Conservation (phyloP, 1,140 invertebrate species). For the Drusus annulatus region DNA sequence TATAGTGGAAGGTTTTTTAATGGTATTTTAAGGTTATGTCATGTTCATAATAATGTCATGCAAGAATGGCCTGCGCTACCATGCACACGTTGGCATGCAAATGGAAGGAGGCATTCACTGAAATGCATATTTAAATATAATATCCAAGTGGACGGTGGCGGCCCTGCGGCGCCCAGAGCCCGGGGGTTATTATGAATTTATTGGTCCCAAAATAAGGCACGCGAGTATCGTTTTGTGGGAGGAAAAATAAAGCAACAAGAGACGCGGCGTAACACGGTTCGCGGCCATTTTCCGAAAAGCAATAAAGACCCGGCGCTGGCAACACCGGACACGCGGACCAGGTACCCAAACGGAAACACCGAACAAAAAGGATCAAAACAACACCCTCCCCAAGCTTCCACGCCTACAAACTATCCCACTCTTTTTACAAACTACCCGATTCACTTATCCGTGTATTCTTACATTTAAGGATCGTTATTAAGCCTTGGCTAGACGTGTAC, state of each 20-base stretch:
- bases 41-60: no score
- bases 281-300: slow-evolving; percentile 41
- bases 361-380: background rate
- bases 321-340: background rate
- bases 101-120: no score
- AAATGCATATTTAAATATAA: no score
- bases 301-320: slow-evolving; percentile 18
- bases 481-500: slow-evolving; percentile 10
- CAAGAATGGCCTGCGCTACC: no score
- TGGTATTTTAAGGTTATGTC: no score
- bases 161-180: background rate
- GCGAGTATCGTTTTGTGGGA: slow-evolving; percentile 35
- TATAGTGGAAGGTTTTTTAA: no score
- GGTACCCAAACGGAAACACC: background rate
- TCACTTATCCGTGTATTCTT: slow-evolving; percentile 1
- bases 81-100: no score
- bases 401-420: background rate
- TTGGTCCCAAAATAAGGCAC: slow-evolving; percentile 37
- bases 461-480: slow-evolving; percentile 24
- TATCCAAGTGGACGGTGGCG: background rate
- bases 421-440: background rate
- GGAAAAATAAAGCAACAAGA: slow-evolving; percentile 30
- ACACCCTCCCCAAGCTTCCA: background rate
- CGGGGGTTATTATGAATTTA: slow-evolving; percentile 21
- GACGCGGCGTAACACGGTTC: slow-evolving; percentile 39